Evolutionary conservation across 2,797 vertebrate genomes (phyloP).

Genomic region (Brachymystax lenok): DNA sequence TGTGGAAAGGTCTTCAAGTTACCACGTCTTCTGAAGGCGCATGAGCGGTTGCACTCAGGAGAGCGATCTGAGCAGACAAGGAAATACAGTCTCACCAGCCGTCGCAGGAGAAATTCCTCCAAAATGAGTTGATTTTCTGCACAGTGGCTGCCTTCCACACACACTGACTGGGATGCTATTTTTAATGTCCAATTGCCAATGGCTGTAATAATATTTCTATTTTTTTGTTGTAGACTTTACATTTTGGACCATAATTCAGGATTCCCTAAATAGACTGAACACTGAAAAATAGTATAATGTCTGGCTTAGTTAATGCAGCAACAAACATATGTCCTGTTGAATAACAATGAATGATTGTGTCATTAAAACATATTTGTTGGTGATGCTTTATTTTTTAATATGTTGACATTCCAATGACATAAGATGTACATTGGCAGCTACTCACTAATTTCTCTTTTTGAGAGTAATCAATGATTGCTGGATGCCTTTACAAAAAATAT

Average conservation of each 20-base stretch:
- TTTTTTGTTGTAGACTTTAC: background rate
- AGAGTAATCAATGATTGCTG: background rate
- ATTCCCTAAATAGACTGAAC: no score
- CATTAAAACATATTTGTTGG: background rate
- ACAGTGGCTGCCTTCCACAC: background rate
- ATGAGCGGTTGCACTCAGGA: constrained; percentile 64
- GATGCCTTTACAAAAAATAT: background rate
- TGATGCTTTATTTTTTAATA: background rate
- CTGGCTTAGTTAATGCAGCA: no score
- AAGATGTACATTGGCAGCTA: background rate
- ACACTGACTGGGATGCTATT: background rate
- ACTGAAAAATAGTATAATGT: no score
- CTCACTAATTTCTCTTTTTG: background rate
- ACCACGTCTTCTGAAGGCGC: constrained; percentile 69
- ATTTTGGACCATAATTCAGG: no score
- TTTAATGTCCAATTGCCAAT: background rate
- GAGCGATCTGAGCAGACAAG: constrained; percentile 62
- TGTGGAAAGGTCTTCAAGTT: constrained; percentile 71
- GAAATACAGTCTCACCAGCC: constrained; percentile 30
- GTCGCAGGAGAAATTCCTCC: background rate
- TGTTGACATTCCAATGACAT: background rate
- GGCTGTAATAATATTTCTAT: background rate
- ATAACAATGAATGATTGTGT: background rate
- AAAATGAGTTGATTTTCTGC: background rate
- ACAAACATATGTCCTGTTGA: background rate